Base-by-base conservation (phyloP, 2,113 vertebrate genomes). In the Apus apus region DNA sequence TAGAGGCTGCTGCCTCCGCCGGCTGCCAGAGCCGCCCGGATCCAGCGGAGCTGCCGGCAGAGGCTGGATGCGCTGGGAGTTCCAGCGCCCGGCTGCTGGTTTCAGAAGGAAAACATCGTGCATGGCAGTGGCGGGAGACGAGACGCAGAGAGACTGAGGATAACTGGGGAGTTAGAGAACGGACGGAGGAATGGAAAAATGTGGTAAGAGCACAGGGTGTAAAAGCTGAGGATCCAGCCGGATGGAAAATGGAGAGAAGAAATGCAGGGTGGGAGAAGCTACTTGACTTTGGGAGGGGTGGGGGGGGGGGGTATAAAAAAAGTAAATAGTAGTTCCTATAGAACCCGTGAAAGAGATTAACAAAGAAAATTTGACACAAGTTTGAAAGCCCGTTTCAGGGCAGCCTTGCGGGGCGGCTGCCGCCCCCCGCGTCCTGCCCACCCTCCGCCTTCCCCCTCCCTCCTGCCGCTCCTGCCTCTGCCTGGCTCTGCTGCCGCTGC, bases 171-270 rank as follows among this genome's bases (percentile, higher is more conserved):
- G 46, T 50, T 94, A 94, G 93, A 94, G 65, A 58, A 91, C 94
- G n/a, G 82, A 89, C 94, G 61, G 45, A 96, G 94, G 92, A 94
- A 97, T 94, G 93, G 95, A 85, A 96, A 93, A 60, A 97, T 97
- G 96, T 97, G 96, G 96, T 97, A 96, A 97, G 95, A 92, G 45
- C 60, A 20, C 80, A 85, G 71, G 74, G 15, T 56, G 15, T 16
- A 16, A 23, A 57, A 62, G 72, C 34, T 29, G 60, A 80, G 58
- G 62, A 30, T 26, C 2, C 8, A 83, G 23, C 11, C 2, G 18
- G 29, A 75, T 70, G 32, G 77, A 43, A 86, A 60, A 38, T 18
- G 25, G 3, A 32, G 56, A 61, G 27, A 72, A 71, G 16, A 61
- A 67, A 38, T 34, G 45, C 38, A 34, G 62, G 67, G 74, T 30